Base-by-base conservation (phyloP, 2,888 invertebrate genomes). In the Callyntrura sp. region DNA sequence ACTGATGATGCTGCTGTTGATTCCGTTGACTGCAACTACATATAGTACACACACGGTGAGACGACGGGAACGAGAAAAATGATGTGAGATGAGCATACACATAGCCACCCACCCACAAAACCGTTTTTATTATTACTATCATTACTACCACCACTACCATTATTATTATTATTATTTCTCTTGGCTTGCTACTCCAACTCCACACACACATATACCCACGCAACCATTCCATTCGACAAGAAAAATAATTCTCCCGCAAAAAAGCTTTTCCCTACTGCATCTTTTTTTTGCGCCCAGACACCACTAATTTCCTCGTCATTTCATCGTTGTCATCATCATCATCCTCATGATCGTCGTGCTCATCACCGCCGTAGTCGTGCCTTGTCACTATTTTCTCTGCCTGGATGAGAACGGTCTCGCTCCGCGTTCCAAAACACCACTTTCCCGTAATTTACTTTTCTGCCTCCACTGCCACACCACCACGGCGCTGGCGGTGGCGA, bases 41-140 rank as follows among this genome's bases (percentile, higher is more conserved):
- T n/a, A 57, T n/a, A 57, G 57, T 17, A 11, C 14, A 51, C 35
- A 35, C 35, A n/a, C n/a, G n/a, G n/a, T n/a, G 51, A 14, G 35
- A 35, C 35, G 51, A 8, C 5, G 0, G 65, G 68, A 68, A 43
- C 3, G 43, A 43, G 28, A 68, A 68, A 35, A 35, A 68, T 65
- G 28, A 28, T 28, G 65, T 2, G 65, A 65, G 62, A 65, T 35
- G 14, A 25, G 60, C 60, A 35, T 35, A 17, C 57, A n/a, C n/a
- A n/a, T n/a, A 2, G n/a, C n/a, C 57, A 68, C 68, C 68, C 68
- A 68, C 68, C 68, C 68, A 43, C 68, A 68, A 28, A 17, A 57
- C 57, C 2, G 8, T 1, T 57, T 57, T 57, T 57, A 20, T n/a
- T 20, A 57, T 17, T 17, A 17, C 17, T n/a, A 57, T 57, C n/a